Conservation (phyloP, 2,113 vertebrate species). For the Oncorhynchus mykiss region DNA sequence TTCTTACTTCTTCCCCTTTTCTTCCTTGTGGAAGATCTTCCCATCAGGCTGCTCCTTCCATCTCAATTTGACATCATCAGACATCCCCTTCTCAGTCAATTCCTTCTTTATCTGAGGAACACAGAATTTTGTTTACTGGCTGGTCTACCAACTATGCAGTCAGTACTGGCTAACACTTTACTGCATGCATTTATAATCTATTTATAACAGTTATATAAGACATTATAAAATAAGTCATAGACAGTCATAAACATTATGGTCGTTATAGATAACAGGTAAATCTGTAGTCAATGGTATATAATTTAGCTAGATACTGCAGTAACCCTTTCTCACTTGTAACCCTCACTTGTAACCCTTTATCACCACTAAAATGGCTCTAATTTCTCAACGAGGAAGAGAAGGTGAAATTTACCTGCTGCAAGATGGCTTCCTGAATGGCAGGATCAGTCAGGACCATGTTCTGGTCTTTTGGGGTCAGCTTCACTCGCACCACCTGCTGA, state of each 20-base stretch:
- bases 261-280: too few relatives aligned
- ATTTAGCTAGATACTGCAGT: too few relatives aligned
- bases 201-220: too few relatives aligned
- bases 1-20: background rate
- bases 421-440: background rate
- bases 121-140: background rate
- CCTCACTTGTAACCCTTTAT: too few relatives aligned
- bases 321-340: too few relatives aligned
- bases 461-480: background rate
- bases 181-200: too few relatives aligned
- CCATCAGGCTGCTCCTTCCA: slow-evolving; percentile 20
- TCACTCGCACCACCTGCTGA: background rate
- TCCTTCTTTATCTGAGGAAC: slow-evolving; percentile 15
- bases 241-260: background rate
- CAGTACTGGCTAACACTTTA: too few relatives aligned
- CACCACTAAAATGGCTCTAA: too few relatives aligned
- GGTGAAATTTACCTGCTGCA: background rate
- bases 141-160: too few relatives aligned
- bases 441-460: background rate
- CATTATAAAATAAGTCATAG: background rate
- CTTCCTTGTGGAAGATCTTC: slow-evolving; percentile 11
- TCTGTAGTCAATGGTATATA: too few relatives aligned
- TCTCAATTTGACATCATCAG: background rate
- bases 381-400: background rate
- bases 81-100: background rate